Conservation (phyloP, 2,113 vertebrate species). For the Dasyprocta punctata region DNA sequence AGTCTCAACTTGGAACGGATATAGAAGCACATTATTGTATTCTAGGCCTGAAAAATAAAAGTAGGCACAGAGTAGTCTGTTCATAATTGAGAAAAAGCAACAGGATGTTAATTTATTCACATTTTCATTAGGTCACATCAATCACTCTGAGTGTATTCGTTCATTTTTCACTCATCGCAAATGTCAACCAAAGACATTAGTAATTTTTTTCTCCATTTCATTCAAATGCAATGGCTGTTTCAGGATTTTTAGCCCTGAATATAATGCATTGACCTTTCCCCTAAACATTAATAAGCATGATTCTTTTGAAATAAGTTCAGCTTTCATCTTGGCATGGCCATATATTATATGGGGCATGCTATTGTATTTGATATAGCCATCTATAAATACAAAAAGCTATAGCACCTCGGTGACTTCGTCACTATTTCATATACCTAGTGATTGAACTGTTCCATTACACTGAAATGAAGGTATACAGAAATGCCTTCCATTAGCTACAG, state of each 20-base stretch:
- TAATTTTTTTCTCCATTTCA: slow-evolving; percentile 54
- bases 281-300: slow-evolving; percentile 50
- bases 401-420: slow-evolving; percentile 44
- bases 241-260: slow-evolving; percentile 53
- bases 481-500: slow-evolving; percentile 9
- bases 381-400: slow-evolving; percentile 48
- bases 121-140: slow-evolving; percentile 63
- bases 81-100: slow-evolving; percentile 55
- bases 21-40: not conserved
- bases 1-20: not conserved
- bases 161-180: slow-evolving; percentile 59
- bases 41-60: not conserved
- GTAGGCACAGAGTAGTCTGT: not conserved
- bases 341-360: slow-evolving; percentile 18
- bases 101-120: slow-evolving; percentile 47
- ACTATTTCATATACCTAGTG: slow-evolving; percentile 35
- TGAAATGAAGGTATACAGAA: slow-evolving; percentile 62
- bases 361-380: slow-evolving; percentile 48
- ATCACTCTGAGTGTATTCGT: slow-evolving; percentile 47
- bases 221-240: slow-evolving; percentile 39
- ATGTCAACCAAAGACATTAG: slow-evolving; percentile 58
- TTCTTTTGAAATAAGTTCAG: slow-evolving; percentile 61
- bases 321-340: slow-evolving; percentile 67
- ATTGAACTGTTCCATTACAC: slow-evolving; percentile 43
- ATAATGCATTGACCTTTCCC: slow-evolving; percentile 60